Percentiles rank a stretch among this genome's conserved stretches.
Conservation (phyloP, 2,113 vertebrate genomes). For the Oncorhynchus nerka region DNA sequence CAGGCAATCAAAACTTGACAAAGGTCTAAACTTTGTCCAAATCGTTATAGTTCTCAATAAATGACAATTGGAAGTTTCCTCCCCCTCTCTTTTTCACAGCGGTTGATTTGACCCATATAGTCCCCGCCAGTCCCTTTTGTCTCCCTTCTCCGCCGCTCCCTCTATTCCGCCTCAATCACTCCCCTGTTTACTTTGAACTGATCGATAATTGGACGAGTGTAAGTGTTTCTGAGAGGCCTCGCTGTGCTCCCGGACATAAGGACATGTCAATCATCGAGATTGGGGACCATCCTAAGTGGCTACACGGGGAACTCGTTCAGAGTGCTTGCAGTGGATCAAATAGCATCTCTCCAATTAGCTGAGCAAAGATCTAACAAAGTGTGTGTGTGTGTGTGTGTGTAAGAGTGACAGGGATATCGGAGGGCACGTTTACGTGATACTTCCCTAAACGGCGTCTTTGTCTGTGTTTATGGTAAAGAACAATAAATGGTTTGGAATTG, state of each 20-base stretch:
- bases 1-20: background rate
- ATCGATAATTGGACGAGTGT: conserved; percentile 25
- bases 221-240: conserved; percentile 16
- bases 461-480: background rate
- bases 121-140: background rate
- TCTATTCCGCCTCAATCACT: conserved; percentile 1
- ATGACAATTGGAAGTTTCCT: background rate
- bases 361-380: conserved; percentile 3
- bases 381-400: too few relatives aligned
- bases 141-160: background rate
- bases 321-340: background rate
- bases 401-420: background rate
- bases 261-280: conserved; percentile 46
- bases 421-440: background rate
- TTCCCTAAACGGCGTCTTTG: background rate
- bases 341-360: conserved; percentile 1
- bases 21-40: background rate
- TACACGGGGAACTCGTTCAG: conserved; percentile 1
- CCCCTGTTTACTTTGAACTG: conserved; percentile 18
- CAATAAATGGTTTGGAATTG: background rate
- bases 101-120: conserved; percentile 19
- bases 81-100: background rate
- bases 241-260: conserved; percentile 39
- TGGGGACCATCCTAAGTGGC: conserved; percentile 27
- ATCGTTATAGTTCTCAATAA: background rate